Evolutionary conservation across 2,888 invertebrate species (phyloP).

Genomic region (Neuroscelio doddi): DNA sequence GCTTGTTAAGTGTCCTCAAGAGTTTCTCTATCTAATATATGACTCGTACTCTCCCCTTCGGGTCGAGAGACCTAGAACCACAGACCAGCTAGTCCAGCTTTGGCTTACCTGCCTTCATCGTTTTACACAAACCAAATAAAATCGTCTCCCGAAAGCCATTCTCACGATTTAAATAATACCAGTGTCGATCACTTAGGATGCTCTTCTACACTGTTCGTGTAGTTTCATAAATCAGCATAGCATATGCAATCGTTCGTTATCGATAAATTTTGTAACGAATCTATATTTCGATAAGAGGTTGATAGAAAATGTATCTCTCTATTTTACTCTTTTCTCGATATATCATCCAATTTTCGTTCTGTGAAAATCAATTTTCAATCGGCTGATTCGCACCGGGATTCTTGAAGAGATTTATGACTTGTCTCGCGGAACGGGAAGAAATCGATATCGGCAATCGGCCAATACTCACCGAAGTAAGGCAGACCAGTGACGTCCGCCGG

Average conservation of each 20-base stretch:
- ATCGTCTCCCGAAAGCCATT: slow-evolving; percentile 25
- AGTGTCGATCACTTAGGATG: too few species aligned
- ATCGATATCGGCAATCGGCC: slow-evolving; percentile 24
- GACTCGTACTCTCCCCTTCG: slow-evolving; percentile 62
- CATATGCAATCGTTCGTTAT: too few species aligned
- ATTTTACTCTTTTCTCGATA: too few species aligned
- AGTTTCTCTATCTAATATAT: slow-evolving; percentile 64
- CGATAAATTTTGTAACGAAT: too few species aligned
- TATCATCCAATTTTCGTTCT: slow-evolving; percentile 5
- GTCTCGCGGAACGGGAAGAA: slow-evolving; percentile 15
- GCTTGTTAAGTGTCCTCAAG: slow-evolving; percentile 69
- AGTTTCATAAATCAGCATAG: too few species aligned
- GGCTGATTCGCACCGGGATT: slow-evolving; percentile 11
- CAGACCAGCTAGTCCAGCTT: slow-evolving; percentile 35
- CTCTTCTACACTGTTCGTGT: too few species aligned
- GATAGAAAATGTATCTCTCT: too few species aligned
- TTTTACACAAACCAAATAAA: slow-evolving; percentile 44
- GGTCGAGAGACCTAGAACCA: slow-evolving; percentile 29
- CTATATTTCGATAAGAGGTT: too few species aligned
- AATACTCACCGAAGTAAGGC: slow-evolving; percentile 15
- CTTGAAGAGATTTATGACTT: slow-evolving; percentile 22
- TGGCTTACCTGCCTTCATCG: slow-evolving; percentile 36
- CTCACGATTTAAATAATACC: too few species aligned
- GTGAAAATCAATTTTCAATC: slow-evolving; percentile 18
- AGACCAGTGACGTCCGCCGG: slow-evolving; percentile 14